Base-by-base conservation (phyloP, 37 sponge, comb jelly and placozoan species). In the Theonella swinhoei region DNA sequence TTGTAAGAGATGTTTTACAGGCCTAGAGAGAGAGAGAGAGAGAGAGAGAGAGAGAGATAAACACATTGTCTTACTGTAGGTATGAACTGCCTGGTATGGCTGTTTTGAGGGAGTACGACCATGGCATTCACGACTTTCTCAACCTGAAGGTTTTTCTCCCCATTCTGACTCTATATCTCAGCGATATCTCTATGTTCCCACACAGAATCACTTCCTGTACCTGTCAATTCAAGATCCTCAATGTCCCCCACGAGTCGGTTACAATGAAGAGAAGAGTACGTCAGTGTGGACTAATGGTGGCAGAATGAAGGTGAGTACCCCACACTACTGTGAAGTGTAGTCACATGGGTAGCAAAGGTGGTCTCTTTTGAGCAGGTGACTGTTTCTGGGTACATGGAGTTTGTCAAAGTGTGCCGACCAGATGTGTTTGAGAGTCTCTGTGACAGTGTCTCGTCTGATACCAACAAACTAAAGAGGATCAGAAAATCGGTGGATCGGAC, bases 271-370 rank as follows among this genome's bases (percentile, higher is more conserved):
- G 35, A 91, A 71, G 65, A 86, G 59, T 19, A 65, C 80, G 19
- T 91, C 92, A 29, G 72, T 96, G 41, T 96, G 97, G 97, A 79
- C 74, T 38, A 59, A 75, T n/a, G 39, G 75, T 63, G 97, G 97
- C 0, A 67, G 97, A 47, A 72, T 77, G 25, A 91, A 85, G 85
- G 92, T 92, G 30, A 67, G 66, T 7, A 8, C 3, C n/a, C n/a
- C n/a, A n/a, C n/a, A n/a, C n/a, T n/a, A n/a, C 5, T 40, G 7
- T 1, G 70, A 4, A 25, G 35, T 29, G 8, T 1, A 69, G 33
- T 17, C 54, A 17, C 54, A 17, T 17, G 2, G 2, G 74, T 37
- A 33, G 36, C 11, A 47, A 47, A 47, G 54, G 7, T 47, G 7
- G 54, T 47, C 11, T 17, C 14, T 47, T 47, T 17, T 47, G 7